These are phyloP conservation scores for Passer domesticus DNA, from an alignment of 2,113 vertebrate species.

Conservation along the genomic window DNA sequence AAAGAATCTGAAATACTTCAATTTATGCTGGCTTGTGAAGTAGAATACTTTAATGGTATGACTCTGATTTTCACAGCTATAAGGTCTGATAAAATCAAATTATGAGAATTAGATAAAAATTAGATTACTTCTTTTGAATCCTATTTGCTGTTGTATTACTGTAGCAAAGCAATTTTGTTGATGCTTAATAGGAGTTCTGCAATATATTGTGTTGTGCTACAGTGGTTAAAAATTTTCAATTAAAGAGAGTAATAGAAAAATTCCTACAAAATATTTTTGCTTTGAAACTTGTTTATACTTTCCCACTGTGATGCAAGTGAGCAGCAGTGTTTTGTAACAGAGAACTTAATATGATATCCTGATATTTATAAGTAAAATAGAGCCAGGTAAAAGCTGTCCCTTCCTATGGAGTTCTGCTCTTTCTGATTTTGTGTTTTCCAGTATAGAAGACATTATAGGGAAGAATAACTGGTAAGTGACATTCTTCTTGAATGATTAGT, in stretches of 20 bases:
- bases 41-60: neutral
- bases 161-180: neutral
- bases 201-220: neutral
- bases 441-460: neutral
- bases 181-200: neutral
- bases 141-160: neutral
- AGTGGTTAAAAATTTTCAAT: neutral
- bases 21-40: neutral
- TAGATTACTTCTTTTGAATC: slow-evolving; percentile 9
- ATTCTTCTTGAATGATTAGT: neutral
- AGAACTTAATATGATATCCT: neutral
- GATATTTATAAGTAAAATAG: neutral
- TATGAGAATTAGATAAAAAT: slow-evolving; percentile 32
- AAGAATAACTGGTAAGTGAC: neutral
- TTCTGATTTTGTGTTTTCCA: neutral
- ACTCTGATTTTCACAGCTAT: neutral
- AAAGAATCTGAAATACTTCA: neutral
- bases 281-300: neutral
- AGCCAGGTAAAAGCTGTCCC: neutral
- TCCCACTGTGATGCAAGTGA: neutral
- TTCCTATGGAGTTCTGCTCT: neutral
- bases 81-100: slow-evolving; percentile 30
- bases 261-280: neutral
- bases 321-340: neutral
- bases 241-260: neutral